Conservation (phyloP, 2,888 invertebrate genomes). For the Lasioglossum villosulum region DNA sequence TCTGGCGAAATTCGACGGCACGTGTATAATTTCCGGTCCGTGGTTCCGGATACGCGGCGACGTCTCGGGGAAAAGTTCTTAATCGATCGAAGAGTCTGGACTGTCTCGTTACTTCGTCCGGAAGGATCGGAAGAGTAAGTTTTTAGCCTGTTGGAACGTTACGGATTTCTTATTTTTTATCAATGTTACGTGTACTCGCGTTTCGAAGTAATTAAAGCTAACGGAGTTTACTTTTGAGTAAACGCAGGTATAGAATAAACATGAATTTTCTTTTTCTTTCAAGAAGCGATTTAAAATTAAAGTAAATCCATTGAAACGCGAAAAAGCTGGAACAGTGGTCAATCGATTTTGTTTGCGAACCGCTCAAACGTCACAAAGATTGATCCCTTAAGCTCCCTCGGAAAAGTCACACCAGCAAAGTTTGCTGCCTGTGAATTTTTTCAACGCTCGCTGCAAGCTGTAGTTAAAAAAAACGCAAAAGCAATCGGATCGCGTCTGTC, state of each 20-base stretch:
- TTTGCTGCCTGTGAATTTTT: background rate
- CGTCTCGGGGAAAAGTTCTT: constrained; percentile 56
- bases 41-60: constrained; percentile 7
- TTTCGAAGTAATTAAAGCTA: background rate
- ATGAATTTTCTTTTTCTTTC: background rate
- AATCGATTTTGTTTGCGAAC: background rate
- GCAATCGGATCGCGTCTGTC: background rate
- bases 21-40: constrained; percentile 43
- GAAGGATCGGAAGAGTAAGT: background rate
- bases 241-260: background rate
- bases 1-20: constrained; percentile 22
- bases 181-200: no score
- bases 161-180: no score
- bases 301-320: no score
- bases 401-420: background rate
- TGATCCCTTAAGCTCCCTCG: background rate
- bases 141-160: background rate
- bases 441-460: background rate
- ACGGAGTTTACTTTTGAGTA: no score
- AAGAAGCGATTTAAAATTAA: background rate
- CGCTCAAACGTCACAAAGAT: background rate
- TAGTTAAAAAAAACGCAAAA: background rate
- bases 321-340: no score
- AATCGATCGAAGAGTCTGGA: constrained; percentile 51
- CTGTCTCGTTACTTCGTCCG: background rate